Conservation (phyloP, 2,888 invertebrate species). For the Anthrax anthrax region DNA sequence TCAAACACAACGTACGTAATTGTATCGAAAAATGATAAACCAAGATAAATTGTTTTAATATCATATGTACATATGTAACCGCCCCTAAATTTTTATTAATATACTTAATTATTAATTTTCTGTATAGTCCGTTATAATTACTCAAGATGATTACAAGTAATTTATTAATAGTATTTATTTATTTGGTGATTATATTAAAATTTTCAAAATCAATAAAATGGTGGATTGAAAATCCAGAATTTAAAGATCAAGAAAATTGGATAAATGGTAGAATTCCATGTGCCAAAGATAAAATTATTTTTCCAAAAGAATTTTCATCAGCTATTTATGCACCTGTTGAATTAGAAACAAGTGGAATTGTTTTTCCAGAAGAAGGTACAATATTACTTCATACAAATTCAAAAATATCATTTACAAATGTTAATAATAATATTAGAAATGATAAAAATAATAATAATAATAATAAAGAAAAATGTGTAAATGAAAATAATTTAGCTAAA, state of each 20-base stretch:
- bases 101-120: too few species aligned
- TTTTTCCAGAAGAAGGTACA: conserved; percentile 6
- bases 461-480: neutral
- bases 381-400: neutral
- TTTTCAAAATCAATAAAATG: conserved; percentile 16
- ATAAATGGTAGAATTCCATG: conserved; percentile 23
- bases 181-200: neutral
- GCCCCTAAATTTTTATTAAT: neutral
- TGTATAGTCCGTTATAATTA: neutral
- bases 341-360: conserved; percentile 12
- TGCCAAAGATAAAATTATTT: conserved; percentile 23
- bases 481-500: conserved; percentile 12
- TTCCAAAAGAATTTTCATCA: conserved; percentile 24
- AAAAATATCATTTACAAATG: neutral
- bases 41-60: too few species aligned
- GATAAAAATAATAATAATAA: neutral
- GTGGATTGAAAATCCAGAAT: conserved; percentile 19
- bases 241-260: conserved; percentile 22
- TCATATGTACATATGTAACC: neutral
- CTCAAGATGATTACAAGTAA: conserved; percentile 1
- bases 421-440: neutral
- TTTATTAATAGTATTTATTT: neutral
- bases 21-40: too few species aligned
- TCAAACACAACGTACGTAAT: too few species aligned
- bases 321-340: conserved; percentile 20